Evolutionary conservation across 2,113 vertebrate species (phyloP).

Genomic region (Hippocampus abdominalis): DNA sequence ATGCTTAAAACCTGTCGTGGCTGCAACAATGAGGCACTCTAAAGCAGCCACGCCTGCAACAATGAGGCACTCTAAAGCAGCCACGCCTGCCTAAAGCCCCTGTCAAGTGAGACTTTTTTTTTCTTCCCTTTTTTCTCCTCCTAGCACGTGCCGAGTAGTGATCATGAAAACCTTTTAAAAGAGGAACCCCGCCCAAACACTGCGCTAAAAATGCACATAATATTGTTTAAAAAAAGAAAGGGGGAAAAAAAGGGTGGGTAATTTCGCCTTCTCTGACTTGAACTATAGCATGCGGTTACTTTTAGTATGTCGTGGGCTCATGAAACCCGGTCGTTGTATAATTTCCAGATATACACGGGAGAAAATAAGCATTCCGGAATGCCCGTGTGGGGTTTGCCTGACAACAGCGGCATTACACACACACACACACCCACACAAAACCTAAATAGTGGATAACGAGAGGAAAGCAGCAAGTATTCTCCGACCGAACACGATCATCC

Average conservation of each 20-base stretch:
- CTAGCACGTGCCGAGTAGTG: background rate
- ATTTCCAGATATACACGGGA: conserved; percentile 39
- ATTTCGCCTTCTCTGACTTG: background rate
- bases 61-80: too few relatives aligned
- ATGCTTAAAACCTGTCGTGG: too few relatives aligned
- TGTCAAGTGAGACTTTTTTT: background rate
- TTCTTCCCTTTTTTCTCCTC: too few relatives aligned
- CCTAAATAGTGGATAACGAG: conserved; percentile 51
- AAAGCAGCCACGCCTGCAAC: too few relatives aligned
- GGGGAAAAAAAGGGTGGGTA: background rate
- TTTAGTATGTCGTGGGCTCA: conserved; percentile 30
- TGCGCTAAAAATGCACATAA: background rate
- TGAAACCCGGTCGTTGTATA: conserved; percentile 38
- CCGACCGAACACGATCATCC: background rate
- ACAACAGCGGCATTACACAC: conserved; percentile 28
- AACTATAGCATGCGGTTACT: conserved; percentile 8
- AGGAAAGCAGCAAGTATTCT: conserved; percentile 37
- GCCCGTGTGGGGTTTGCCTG: conserved; percentile 48
- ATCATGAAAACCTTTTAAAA: background rate
- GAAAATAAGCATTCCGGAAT: conserved; percentile 50
- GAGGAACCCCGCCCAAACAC: background rate
- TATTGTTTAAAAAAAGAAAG: conserved; percentile 12
- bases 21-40: too few relatives aligned
- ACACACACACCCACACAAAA: conserved; percentile 6
- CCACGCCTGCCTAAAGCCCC: background rate